These are phyloP conservation scores for Hydractinia echinata DNA, from an alignment of 30 jellyfish, hydroid and myxozoan species.

Conservation along the genomic window DNA sequence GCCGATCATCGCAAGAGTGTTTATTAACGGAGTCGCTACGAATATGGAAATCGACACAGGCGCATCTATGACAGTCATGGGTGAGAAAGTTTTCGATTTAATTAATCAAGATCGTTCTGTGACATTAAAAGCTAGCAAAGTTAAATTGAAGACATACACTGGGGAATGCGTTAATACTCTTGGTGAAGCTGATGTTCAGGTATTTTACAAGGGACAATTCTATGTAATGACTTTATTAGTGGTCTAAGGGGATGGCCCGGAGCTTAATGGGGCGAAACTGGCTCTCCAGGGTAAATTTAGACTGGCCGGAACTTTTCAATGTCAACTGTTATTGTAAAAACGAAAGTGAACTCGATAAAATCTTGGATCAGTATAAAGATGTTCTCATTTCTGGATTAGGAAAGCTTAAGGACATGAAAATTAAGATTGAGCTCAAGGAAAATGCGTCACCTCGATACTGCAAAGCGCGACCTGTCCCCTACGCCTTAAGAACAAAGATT, in stretches of 20 bases:
- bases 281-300: conserved; percentile 17
- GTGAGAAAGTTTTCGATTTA: background rate
- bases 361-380: conserved; percentile 33
- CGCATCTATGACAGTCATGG: too few relatives aligned
- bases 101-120: conserved; percentile 3
- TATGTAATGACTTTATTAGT: background rate
- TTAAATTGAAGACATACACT: conserved; percentile 28
- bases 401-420: conserved; percentile 29
- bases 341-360: conserved; percentile 15
- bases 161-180: conserved; percentile 27
- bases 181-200: conserved; percentile 19
- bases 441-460: conserved; percentile 25
- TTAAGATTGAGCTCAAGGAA: conserved; percentile 12
- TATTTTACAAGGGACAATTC: conserved; percentile 22
- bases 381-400: conserved; percentile 30
- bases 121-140: conserved; percentile 13
- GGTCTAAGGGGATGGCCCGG: conserved; percentile 34
- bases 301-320: conserved; percentile 28
- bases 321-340: conserved; percentile 11
- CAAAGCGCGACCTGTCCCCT: conserved; percentile 46
- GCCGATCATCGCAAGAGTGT: conserved; percentile 20
- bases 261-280: conserved; percentile 36
- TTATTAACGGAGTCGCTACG: conserved; percentile 22
- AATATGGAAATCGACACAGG: conserved; percentile 42
- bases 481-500: conserved; percentile 32